Evolutionary conservation across 2,888 invertebrate genomes (phyloP).

Genomic region (Achlya flavicornis): DNA sequence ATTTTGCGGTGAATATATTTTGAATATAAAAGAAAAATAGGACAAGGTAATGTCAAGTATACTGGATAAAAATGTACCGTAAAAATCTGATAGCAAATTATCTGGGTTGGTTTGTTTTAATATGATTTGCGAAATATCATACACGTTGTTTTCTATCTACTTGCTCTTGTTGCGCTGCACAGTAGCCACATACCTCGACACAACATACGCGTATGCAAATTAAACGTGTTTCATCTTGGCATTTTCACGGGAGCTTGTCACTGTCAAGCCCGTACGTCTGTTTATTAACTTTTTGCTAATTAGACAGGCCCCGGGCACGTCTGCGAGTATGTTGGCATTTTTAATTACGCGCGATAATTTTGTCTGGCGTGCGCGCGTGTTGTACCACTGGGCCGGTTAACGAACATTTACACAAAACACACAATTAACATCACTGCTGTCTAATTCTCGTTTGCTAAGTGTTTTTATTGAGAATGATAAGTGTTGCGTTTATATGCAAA

Average conservation of each 20-base stretch:
- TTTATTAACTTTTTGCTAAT: constrained; percentile 84
- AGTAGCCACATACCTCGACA: constrained; percentile 49
- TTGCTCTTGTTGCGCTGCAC: constrained; percentile 31
- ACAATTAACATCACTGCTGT: constrained; percentile 53
- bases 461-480: constrained; percentile 55
- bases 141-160: constrained; percentile 18
- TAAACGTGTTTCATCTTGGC: constrained; percentile 82
- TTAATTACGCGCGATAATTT: constrained; percentile 79
- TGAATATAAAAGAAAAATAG: no score
- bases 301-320: constrained; percentile 75
- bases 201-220: constrained; percentile 71
- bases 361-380: constrained; percentile 50
- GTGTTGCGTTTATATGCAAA: constrained; percentile 12
- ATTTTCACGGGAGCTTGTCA: constrained; percentile 81
- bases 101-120: no score
- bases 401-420: constrained; percentile 45
- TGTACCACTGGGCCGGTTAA: constrained; percentile 50
- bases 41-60: no score
- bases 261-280: constrained; percentile 78
- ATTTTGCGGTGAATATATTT: no score
- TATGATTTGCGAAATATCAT: not conserved
- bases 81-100: no score
- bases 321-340: constrained; percentile 81
- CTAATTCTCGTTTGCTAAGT: constrained; percentile 59
- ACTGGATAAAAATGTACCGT: no score